These are phyloP conservation scores for Danaus chrysippus DNA, from an alignment of 2,888 invertebrate genomes.

Conservation along the genomic window DNA sequence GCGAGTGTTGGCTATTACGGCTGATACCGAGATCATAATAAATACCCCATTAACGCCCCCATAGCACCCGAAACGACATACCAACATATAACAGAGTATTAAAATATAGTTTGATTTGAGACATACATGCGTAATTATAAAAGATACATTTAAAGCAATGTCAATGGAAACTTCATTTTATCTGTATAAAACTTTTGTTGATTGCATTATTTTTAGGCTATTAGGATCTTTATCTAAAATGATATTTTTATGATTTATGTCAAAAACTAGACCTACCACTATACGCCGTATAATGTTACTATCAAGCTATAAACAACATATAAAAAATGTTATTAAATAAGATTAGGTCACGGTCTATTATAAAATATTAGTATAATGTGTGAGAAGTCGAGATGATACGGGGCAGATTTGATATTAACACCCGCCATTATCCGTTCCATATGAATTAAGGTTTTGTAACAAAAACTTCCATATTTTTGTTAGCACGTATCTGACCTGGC, in stretches of 20 bases:
- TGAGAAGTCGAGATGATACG: slow-evolving; percentile 47
- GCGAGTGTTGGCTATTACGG: slow-evolving; percentile 78
- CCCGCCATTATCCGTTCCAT: slow-evolving; percentile 51
- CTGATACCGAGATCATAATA: slow-evolving; percentile 79
- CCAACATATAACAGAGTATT: slow-evolving; percentile 23
- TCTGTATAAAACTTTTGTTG: too few species aligned
- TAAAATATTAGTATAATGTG: slow-evolving; percentile 30
- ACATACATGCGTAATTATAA: too few species aligned
- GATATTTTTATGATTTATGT: too few species aligned
- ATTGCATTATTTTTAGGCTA: too few species aligned
- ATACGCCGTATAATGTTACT: not conserved
- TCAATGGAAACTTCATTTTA: too few species aligned
- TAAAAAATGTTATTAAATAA: slow-evolving; percentile 17
- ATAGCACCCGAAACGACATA: slow-evolving; percentile 73
- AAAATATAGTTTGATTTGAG: not conserved
- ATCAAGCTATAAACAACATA: not conserved
- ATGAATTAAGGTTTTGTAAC: slow-evolving; percentile 44
- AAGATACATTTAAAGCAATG: too few species aligned
- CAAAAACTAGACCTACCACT: not conserved
- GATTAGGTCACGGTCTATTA: slow-evolving; percentile 19
- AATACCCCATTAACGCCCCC: slow-evolving; percentile 79
- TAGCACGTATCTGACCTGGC: slow-evolving; percentile 64
- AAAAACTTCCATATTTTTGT: slow-evolving; percentile 40
- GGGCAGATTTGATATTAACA: slow-evolving; percentile 48
- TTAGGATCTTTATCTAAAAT: too few species aligned